phyloP scores from a whole-genome alignment of 2,888 invertebrate genomes.

The Cerceris rybyensis region DNA sequence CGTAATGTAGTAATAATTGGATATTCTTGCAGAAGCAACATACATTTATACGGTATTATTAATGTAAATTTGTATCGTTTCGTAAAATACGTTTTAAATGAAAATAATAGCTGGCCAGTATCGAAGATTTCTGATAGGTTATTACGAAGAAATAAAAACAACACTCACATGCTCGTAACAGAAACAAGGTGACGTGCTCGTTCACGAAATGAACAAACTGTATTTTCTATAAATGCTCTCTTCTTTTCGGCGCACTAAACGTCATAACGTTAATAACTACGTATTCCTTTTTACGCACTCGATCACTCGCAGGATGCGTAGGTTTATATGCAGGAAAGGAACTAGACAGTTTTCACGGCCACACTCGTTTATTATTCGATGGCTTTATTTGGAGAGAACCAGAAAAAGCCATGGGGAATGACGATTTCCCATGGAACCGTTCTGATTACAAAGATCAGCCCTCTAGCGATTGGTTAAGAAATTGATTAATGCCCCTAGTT shows the following conservation, averaged over 20 bases:
- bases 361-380: too few relatives aligned
- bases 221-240: constrained; percentile 39
- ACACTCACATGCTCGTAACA: constrained; percentile 52
- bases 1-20: constrained; percentile 1
- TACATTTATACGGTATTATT: constrained; percentile 22
- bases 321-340: too few relatives aligned
- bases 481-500: too few relatives aligned
- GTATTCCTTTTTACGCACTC: too few relatives aligned
- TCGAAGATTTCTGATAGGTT: constrained; percentile 29
- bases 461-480: too few relatives aligned
- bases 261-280: too few relatives aligned
- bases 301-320: too few relatives aligned
- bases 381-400: too few relatives aligned
- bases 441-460: too few relatives aligned
- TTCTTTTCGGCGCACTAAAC: background rate
- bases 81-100: constrained; percentile 78
- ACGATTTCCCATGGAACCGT: too few relatives aligned
- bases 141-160: constrained; percentile 25
- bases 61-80: constrained; percentile 62
- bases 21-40: constrained; percentile 11
- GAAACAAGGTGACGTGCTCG: constrained; percentile 29
- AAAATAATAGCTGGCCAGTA: constrained; percentile 65
- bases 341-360: too few relatives aligned
- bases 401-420: too few relatives aligned
- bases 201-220: constrained; percentile 31